Base-by-base conservation (phyloP, 2,797 vertebrate species). In the Anguilla marmorata region DNA sequence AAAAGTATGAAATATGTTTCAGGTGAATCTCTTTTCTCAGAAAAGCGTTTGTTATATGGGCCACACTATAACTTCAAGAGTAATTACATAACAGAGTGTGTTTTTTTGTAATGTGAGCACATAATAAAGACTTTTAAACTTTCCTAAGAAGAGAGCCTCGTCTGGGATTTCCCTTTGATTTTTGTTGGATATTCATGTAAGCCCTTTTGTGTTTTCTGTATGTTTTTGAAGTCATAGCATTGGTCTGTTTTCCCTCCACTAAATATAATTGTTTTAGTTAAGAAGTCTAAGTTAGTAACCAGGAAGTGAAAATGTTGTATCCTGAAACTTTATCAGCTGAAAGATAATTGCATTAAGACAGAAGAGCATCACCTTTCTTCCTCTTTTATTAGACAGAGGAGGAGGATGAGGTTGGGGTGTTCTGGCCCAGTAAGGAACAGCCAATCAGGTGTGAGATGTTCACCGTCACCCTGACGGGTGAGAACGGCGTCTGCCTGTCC, bases 391-490 rank as follows among this genome's bases (percentile, higher is more conserved):
- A 96, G 95, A 89, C 85, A 85, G 89, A 91, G 88, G 97, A 97
- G 21, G 27, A 94, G 88, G 97, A 97, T 11, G 37, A 3, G 90
- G 97, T 97, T 89, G 96, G 96, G 93, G 96, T 96, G 74, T 98
- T 96, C 92, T 98, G 98, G 97, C 98, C 98, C 91, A 96, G 94
- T 90, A 97, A 97, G 95, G 97, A 98, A 16, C 97, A 97, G 79
- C 97, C 97, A 91, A 97, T 99, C 94, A 97, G 95, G 93, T 98
- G 97, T 90, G 97, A 99, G 85, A 97, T 92, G 86, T 98, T 99
- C 92, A 98, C 95, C 86, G 98, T 99, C 88, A 97, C 95, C 0
- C 95, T 96, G 93, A 96, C 93, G 89, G 94, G 96, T 88, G 98
- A 99, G 93, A 97, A 98, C 82, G 94, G 96, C 54, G 91, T 97